Percentiles rank a stretch among this genome's conserved stretches.
phyloP scores from a whole-genome alignment of 92 coral and sea anemone species.

The Phymanthus crucifer region DNA sequence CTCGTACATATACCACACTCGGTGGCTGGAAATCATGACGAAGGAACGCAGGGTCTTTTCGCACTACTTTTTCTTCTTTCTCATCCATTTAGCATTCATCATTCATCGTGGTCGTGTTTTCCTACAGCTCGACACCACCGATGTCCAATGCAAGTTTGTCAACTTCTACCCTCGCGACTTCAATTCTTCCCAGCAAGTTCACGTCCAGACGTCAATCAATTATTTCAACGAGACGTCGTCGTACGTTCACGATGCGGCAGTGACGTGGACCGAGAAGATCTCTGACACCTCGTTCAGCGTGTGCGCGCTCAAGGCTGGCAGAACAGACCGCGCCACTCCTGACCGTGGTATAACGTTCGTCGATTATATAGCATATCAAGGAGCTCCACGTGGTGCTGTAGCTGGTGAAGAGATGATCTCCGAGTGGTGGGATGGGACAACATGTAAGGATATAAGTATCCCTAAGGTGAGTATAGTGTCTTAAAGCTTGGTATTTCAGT shows the following conservation, averaged over 20 bases:
- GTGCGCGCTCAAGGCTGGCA: slow-evolving; percentile 75
- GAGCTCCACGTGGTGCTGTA: slow-evolving; percentile 67
- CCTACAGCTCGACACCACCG: slow-evolving; percentile 57
- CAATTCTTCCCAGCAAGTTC: slow-evolving; percentile 37
- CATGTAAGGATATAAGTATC: slow-evolving; percentile 48
- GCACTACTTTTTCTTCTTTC: not conserved
- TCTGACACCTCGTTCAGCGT: slow-evolving; percentile 50
- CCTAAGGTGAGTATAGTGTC: slow-evolving; percentile 50
- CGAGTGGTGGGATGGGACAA: slow-evolving; percentile 85
- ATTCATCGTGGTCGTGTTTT: slow-evolving; percentile 68
- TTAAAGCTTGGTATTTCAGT: not conserved
- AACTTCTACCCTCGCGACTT: slow-evolving; percentile 35
- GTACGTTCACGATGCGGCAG: slow-evolving; percentile 76
- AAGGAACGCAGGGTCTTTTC: too few species aligned
- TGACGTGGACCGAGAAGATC: slow-evolving; percentile 72
- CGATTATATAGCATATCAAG: slow-evolving; percentile 73
- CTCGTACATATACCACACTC: too few species aligned
- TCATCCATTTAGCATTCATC: slow-evolving; percentile 55
- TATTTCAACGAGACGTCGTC: slow-evolving; percentile 60
- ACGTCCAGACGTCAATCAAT: slow-evolving; percentile 61
- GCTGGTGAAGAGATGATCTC: slow-evolving; percentile 63
- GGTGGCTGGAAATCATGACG: too few species aligned
- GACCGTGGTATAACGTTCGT: slow-evolving; percentile 71
- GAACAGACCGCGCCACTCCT: slow-evolving; percentile 68
- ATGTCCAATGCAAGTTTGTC: slow-evolving; percentile 61